Conservation (phyloP, 2,797 vertebrate species). For the Lophotriccus pileatus region DNA sequence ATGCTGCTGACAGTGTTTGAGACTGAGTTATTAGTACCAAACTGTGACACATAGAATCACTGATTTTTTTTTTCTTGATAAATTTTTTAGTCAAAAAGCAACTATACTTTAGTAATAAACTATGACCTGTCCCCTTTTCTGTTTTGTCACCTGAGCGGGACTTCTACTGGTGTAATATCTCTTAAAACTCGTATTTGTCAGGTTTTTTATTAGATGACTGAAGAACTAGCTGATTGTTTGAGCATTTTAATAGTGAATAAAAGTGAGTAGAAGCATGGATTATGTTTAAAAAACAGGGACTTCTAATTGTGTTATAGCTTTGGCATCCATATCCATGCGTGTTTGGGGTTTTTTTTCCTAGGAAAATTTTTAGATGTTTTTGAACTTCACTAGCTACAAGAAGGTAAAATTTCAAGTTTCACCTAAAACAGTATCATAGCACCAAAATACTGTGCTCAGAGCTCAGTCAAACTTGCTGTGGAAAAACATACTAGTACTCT, state of each 20-base stretch:
- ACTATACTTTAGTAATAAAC: neutral
- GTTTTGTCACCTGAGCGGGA: neutral
- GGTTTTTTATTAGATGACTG: neutral
- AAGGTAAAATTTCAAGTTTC: neutral
- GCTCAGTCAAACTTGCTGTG: neutral
- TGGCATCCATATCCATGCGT: neutral
- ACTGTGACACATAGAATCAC: neutral
- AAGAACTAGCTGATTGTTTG: neutral
- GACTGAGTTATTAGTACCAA: neutral
- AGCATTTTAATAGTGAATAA: neutral
- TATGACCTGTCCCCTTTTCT: neutral
- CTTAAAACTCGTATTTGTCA: neutral
- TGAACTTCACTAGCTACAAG: neutral
- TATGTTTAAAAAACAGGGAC: neutral
- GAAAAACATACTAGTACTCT: neutral
- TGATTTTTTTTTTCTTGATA: neutral
- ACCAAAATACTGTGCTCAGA: neutral
- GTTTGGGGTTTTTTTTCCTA: neutral
- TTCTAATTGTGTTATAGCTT: neutral
- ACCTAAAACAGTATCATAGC: neutral
- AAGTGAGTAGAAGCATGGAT: neutral
- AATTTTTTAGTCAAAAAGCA: neutral
- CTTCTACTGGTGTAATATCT: neutral
- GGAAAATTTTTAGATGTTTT: neutral
- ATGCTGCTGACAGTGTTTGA: neutral